Base-by-base conservation (phyloP, 2,888 invertebrate species). In the Polydrusus cervinus region DNA sequence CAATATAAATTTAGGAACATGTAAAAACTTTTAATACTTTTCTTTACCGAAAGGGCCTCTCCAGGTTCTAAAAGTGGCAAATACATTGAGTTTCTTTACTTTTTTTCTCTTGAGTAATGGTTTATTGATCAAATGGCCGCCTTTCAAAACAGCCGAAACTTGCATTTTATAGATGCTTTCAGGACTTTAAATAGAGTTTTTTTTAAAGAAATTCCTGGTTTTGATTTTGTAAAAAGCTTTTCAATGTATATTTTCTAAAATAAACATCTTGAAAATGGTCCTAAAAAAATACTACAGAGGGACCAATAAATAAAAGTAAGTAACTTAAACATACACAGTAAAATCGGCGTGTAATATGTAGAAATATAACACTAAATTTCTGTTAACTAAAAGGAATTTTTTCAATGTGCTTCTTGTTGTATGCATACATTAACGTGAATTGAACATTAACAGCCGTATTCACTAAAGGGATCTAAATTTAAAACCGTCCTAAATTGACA, bases 141-240 rank as follows among this genome's bases (percentile, higher is more conserved):
- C 62, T 64, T 71, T 74, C 20, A 60, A 70, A 74, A 69, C 70
- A 65, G 65, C 60, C 40, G 38, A 74, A 70, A 57, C 74, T 74
- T 74, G 70, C 64, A 74, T 70, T 74, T 74, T 70, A 74, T 69
- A 64, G 64, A 74, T 64, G 65, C 65, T 74, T 74, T 74, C 60
- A 74, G 34, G 65, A 47, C 25, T 45, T 30, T 70, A 65, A 60
- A 74, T 65, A 74, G 60, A 53, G 20, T 70, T 74, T 74, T 69
- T 53, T 60, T 70, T 66, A 16, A 14, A 62, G 60, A 40, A 68
- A 55, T 18, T 61, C 55, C 74, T 20, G 55, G 64, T 69, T 45
- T 34, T 62, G 47, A 64, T 70, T 64, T 40, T 16, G 14, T 20
- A 57, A 47, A 70, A 57, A 70, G 74, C 74, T 70, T 74, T 70